Percentiles rank a stretch among this genome's conserved stretches.
Conservation (phyloP, 2,888 invertebrate species). For the Cremastinae sp. region DNA sequence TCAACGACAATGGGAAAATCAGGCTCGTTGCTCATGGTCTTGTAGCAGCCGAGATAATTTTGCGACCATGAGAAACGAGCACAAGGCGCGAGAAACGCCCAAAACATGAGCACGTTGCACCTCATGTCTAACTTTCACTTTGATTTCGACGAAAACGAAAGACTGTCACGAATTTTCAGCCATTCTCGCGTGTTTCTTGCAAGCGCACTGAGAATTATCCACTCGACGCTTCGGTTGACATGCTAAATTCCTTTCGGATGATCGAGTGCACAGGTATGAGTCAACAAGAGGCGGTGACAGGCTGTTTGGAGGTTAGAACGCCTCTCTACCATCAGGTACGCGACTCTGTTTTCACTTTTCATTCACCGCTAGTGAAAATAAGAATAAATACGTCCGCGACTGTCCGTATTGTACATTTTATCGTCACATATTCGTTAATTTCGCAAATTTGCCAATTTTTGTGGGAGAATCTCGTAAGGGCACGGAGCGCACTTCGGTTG, state of each 20-base stretch:
- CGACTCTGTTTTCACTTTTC: slow-evolving; percentile 1
- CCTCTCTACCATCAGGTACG: background rate
- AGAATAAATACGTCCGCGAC: background rate
- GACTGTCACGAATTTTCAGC: background rate
- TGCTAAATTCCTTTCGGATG: slow-evolving; percentile 56
- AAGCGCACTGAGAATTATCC: no score
- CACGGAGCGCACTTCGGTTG: no score
- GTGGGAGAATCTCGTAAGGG: no score
- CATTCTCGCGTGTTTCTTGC: no score
- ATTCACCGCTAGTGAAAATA: background rate
- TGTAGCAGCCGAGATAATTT: slow-evolving; percentile 73
- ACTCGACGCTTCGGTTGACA: no score
- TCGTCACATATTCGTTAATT: slow-evolving; percentile 12
- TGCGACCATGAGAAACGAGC: slow-evolving; percentile 46
- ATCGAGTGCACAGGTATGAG: slow-evolving; percentile 40
- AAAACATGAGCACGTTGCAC: slow-evolving; percentile 44
- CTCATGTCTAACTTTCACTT: slow-evolving; percentile 20
- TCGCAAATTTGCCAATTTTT: no score
- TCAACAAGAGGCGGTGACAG: slow-evolving; percentile 43
- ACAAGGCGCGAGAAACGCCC: slow-evolving; percentile 44
- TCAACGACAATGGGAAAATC: slow-evolving; percentile 68
- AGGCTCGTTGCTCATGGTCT: slow-evolving; percentile 66
- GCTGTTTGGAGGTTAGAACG: slow-evolving; percentile 41
- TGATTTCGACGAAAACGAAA: background rate
- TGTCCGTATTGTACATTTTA: slow-evolving; percentile 6